phyloP scores from a whole-genome alignment of 2,113 vertebrate species.

The Saimiri boliviensis region DNA sequence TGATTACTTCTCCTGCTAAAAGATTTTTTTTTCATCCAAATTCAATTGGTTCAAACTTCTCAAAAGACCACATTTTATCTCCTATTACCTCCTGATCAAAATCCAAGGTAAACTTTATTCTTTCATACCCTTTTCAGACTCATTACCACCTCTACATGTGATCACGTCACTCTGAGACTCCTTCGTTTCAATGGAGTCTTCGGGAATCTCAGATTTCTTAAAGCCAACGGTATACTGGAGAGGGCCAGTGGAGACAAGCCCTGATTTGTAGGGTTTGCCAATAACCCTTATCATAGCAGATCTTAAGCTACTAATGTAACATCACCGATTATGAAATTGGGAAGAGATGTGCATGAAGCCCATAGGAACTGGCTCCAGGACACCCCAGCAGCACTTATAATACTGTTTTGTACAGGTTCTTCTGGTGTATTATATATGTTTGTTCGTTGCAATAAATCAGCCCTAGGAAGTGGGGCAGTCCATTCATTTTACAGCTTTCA shows the following conservation, averaged over 20 bases:
- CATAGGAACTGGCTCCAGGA: neutral
- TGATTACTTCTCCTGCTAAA: neutral
- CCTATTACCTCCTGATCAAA: neutral
- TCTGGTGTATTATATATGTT: neutral
- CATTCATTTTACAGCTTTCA: neutral
- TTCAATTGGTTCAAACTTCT: neutral
- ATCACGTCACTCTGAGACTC: neutral
- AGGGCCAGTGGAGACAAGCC: neutral
- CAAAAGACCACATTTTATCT: neutral
- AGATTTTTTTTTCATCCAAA: slow-evolving; percentile 16
- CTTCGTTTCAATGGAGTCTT: neutral
- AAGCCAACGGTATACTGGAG: neutral
- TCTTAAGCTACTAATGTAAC: neutral
- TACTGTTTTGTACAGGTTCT: neutral
- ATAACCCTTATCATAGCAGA: neutral
- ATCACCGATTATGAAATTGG: neutral
- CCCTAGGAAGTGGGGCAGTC: neutral
- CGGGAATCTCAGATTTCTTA: neutral
- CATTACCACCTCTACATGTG: neutral
- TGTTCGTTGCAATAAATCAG: neutral
- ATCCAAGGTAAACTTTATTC: neutral
- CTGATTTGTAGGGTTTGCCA: neutral
- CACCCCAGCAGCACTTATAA: neutral
- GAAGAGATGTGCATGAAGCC: neutral
- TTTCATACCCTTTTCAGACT: neutral